Evolutionary conservation across 2,888 invertebrate species (phyloP).

Genomic region (Cryptocephalus moraei): DNA sequence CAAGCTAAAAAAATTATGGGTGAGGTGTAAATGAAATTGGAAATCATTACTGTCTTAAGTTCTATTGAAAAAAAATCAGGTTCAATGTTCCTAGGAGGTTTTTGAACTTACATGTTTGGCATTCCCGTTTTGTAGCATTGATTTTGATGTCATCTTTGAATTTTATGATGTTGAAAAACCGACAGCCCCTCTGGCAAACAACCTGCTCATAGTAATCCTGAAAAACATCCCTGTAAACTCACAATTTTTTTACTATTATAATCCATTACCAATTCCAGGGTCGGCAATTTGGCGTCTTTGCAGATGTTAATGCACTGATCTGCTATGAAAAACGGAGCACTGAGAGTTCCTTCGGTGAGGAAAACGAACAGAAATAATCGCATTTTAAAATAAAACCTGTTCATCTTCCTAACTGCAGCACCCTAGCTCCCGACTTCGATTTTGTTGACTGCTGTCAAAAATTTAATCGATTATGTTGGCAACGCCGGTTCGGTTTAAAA

Average conservation of each 20-base stretch:
- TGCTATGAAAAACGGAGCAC: slow-evolving; percentile 7
- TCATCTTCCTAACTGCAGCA: too few species aligned
- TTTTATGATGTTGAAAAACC: slow-evolving; percentile 28
- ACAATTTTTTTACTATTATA: slow-evolving; percentile 5
- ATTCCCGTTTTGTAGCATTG: slow-evolving; percentile 26
- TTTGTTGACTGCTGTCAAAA: too few species aligned
- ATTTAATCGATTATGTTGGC: too few species aligned
- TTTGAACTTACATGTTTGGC: slow-evolving; percentile 26
- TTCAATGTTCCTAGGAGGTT: not conserved
- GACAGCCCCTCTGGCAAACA: slow-evolving; percentile 30
- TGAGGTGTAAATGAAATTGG: not conserved
- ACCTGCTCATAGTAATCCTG: slow-evolving; percentile 24
- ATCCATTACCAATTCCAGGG: slow-evolving; percentile 19
- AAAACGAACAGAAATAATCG: not conserved
- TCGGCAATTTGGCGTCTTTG: slow-evolving; percentile 16
- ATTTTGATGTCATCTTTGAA: slow-evolving; percentile 25
- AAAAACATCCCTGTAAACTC: slow-evolving; percentile 7
- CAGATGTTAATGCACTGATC: slow-evolving; percentile 21
- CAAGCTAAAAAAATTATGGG: slow-evolving; percentile 21
- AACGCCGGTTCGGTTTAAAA: too few species aligned
- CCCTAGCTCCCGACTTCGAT: too few species aligned
- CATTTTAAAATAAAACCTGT: too few species aligned
- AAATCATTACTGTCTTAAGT: not conserved
- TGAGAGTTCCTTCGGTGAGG: not conserved
- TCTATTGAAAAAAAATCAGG: not conserved